These are phyloP conservation scores for Drosophila aldrichi DNA, from an alignment of 2,888 invertebrate species.

Conservation along the genomic window DNA sequence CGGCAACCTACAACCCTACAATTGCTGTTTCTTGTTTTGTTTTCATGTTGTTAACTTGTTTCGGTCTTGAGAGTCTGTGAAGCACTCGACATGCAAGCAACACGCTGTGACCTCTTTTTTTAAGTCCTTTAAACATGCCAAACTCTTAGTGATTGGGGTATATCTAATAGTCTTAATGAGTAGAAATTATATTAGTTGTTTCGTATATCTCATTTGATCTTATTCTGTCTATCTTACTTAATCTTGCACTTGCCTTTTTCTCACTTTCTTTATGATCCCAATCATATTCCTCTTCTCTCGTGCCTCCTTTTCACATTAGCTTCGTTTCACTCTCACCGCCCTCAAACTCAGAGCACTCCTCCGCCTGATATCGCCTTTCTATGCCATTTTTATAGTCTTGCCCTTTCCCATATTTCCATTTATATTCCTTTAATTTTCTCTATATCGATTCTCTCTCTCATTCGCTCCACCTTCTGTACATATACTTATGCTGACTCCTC, in stretches of 20 bases:
- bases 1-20: neutral
- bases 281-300: neutral
- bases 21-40: neutral
- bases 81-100: constrained; percentile 2
- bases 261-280: neutral
- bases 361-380: no score
- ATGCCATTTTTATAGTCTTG: no score
- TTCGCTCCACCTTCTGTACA: neutral
- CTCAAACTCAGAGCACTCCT: no score
- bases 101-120: neutral
- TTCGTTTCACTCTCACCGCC: neutral
- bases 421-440: neutral
- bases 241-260: neutral
- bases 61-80: neutral
- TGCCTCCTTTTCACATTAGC: neutral
- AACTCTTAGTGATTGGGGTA: neutral
- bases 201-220: no score
- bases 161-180: neutral
- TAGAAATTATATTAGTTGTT: neutral
- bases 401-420: no score
- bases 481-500: neutral
- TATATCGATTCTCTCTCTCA: neutral
- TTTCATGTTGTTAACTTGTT: constrained; percentile 1
- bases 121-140: neutral
- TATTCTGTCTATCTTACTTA: neutral